Percentiles rank a stretch among this genome's conserved stretches.
Evolutionary conservation across 2,797 vertebrate genomes (phyloP).

Genomic region (Dipus sagitta): DNA sequence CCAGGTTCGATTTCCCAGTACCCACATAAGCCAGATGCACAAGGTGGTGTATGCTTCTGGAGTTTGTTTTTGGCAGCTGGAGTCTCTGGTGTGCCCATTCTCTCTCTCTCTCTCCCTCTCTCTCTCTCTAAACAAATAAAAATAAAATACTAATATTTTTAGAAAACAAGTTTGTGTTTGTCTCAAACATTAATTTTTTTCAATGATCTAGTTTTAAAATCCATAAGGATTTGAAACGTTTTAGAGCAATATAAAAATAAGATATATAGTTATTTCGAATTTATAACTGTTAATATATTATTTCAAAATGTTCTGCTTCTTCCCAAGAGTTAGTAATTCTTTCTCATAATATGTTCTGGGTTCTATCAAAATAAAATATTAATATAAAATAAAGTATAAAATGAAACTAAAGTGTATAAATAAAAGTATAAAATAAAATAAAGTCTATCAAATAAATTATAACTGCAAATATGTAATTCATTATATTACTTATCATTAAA

Average conservation of each 20-base stretch:
- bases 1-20: no score
- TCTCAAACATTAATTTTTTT: conserved; percentile 47
- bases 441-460: conserved; percentile 49
- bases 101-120: no score
- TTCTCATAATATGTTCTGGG: conserved; percentile 45
- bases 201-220: conserved; percentile 46
- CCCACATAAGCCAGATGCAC: no score
- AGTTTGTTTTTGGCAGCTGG: no score
- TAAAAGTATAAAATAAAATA: conserved; percentile 13
- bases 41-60: no score
- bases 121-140: no score
- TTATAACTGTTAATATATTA: conserved; percentile 51
- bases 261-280: conserved; percentile 34
- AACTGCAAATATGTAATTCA: conserved; percentile 59
- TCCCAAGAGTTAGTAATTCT: conserved; percentile 19
- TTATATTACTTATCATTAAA: conserved; percentile 63
- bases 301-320: conserved; percentile 53
- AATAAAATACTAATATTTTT: no score
- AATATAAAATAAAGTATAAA: neutral
- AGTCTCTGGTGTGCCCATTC: no score
- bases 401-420: no score
- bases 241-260: conserved; percentile 53
- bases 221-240: conserved; percentile 11
- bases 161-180: neutral
- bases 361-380: conserved; percentile 65